Evolutionary conservation across 2,888 invertebrate species (phyloP), one percentile per base, ranked within the genome.

Genomic region (Heteromurus nitidus): DNA sequence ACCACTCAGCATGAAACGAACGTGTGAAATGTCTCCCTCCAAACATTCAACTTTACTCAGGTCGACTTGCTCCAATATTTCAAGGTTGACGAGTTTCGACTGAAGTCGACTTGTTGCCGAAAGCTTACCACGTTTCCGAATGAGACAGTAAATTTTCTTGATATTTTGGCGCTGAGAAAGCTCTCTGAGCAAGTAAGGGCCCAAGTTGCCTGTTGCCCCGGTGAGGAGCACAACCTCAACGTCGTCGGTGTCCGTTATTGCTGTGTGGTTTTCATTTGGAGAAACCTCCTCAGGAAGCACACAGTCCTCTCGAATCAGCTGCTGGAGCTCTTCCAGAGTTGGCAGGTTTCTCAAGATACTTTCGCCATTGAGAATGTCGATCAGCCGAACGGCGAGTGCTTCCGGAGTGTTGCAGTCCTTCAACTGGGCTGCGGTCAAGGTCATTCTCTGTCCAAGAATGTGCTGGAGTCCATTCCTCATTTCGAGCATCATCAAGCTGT

Each of bases 351-450:
- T 58, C 16, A 42, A 26, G 0, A 53, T 68, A 1, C 42, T 53
- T 5, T 67, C 72, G 0, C 26, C 62, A n/a, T 22, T 58, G 47
- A 70, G 30, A 22, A 83, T 68, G n/a, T 83, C 73, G 0, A 80
- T 73, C 16, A 83, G 26, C 18, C 44, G 50, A 16, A 16, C 64
- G 3, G 76, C 44, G 9, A 83, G 47, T 16, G 26, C 11, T 2
- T 58, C 36, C 0, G 81, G 60, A 9, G 20, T 83, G 20, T 72
- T 83, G 42, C 81, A 83, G 16, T 76, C 83, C 26, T 77, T 80
- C 3, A 83, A n/a, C 3, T 80, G 67, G 0, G 53, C n/a, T n/a
- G n/a, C n/a, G n/a, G n/a, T n/a, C n/a, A n/a, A n/a, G n/a, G n/a
- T n/a, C n/a, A n/a, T n/a, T n/a, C n/a, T n/a, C n/a, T n/a, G n/a